Percentiles rank a stretch among this genome's conserved stretches.
phyloP scores from a whole-genome alignment of 2,113 vertebrate species.

The Pedionomus torquatus region DNA sequence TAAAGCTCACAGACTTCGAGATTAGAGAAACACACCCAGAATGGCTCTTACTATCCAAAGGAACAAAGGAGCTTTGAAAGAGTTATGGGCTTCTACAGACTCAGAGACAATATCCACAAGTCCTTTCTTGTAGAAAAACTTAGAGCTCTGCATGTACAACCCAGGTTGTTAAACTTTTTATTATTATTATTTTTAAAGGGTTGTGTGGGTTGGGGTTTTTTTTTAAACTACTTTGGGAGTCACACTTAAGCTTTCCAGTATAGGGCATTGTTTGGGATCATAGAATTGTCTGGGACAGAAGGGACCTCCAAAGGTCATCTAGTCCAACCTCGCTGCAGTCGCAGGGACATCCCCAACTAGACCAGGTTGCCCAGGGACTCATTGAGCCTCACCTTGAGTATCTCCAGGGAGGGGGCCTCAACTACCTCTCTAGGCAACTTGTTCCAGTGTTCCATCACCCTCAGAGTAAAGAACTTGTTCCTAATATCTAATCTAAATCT shows the following conservation, averaged over 20 bases:
- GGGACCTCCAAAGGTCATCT: too few relatives aligned
- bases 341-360: too few relatives aligned
- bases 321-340: too few relatives aligned
- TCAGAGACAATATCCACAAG: neutral
- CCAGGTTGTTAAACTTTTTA: neutral
- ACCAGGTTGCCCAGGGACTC: too few relatives aligned
- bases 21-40: conserved; percentile 45
- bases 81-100: neutral
- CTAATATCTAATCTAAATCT: too few relatives aligned
- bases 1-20: conserved; percentile 41
- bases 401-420: too few relatives aligned
- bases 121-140: conserved; percentile 42
- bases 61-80: conserved; percentile 30
- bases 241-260: neutral
- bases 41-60: neutral
- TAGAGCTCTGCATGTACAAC: neutral
- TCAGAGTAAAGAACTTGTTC: too few relatives aligned
- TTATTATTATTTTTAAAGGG: neutral
- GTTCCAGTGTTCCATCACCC: too few relatives aligned
- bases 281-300: too few relatives aligned
- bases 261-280: neutral
- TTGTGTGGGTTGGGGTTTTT: too few relatives aligned
- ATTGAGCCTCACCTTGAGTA: too few relatives aligned
- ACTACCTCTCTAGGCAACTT: too few relatives aligned
- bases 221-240: neutral